A percentile compares a stretch with the other conserved stretches of the same genome.
Conservation (phyloP, 2,888 invertebrate species). For the Isotomurus palustris region DNA sequence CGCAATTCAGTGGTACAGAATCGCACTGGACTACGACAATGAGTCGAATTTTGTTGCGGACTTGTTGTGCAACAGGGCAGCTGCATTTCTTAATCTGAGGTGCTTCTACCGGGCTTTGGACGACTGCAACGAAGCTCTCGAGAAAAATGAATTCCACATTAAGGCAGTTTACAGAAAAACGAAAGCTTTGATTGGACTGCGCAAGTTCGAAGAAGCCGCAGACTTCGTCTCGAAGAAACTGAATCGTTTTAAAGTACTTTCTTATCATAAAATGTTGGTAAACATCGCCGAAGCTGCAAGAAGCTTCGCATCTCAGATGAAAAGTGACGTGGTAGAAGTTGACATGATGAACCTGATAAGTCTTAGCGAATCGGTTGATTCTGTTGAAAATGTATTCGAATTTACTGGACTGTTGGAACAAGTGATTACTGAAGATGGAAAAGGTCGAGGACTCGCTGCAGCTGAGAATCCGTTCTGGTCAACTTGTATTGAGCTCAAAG, state of each 20-base stretch:
- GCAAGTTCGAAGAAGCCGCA: not conserved
- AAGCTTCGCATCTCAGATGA: not conserved
- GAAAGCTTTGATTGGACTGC: not conserved
- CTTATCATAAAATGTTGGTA: not conserved
- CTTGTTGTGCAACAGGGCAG: not conserved
- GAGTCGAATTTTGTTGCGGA: not conserved
- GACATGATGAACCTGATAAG: not conserved
- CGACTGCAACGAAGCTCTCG: not conserved
- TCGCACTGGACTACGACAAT: not conserved
- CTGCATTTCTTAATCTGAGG: not conserved
- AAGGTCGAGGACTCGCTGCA: constrained; percentile 12
- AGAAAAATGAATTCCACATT: not conserved
- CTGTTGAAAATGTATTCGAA: constrained; percentile 2
- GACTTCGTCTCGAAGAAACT: not conserved
- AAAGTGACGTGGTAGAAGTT: not conserved
- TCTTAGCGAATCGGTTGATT: not conserved
- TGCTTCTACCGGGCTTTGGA: not conserved
- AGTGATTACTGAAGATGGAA: not conserved
- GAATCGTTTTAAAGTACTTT: not conserved
- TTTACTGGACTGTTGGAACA: constrained; percentile 6
- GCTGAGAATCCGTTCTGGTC: constrained; percentile 9
- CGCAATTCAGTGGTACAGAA: not conserved
- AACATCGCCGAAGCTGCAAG: not conserved
- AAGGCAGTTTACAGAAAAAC: not conserved
- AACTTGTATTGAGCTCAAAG: constrained; percentile 10